A percentile compares a stretch with the other conserved stretches of the same genome.
phyloP scores from a whole-genome alignment of 37 sponge, comb jelly and placozoan species.

The Crambe crambe region DNA sequence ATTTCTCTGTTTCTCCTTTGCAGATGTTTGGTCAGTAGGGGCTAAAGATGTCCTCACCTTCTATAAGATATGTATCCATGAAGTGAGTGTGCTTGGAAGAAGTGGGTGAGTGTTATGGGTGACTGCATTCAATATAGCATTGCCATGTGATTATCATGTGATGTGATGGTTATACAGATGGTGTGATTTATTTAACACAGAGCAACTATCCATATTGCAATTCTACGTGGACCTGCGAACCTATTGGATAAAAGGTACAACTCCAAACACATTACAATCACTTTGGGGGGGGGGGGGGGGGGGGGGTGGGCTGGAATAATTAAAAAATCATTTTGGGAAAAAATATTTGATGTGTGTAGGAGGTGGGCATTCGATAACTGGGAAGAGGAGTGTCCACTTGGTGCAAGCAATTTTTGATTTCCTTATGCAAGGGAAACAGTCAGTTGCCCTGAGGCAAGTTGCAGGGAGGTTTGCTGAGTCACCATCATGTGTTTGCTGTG shows the following conservation, averaged over 20 bases:
- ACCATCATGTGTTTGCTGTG: neutral
- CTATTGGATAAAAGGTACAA: constrained; percentile 25
- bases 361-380: neutral
- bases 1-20: neutral
- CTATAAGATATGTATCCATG: constrained; percentile 8
- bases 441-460: neutral
- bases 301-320: too few species aligned
- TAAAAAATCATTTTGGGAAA: too few species aligned
- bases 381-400: neutral
- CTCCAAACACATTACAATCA: too few species aligned
- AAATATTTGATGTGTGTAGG: too few species aligned
- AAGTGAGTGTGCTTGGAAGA: neutral
- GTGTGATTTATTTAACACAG: constrained; percentile 13
- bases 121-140: neutral
- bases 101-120: neutral
- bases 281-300: too few species aligned
- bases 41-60: neutral
- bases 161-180: too few species aligned
- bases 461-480: neutral
- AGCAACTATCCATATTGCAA: constrained; percentile 7
- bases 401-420: neutral
- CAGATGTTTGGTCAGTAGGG: neutral
- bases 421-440: neutral
- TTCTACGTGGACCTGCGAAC: constrained; percentile 14
- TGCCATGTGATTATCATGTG: too few species aligned